Evolutionary conservation across 1,140 invertebrate species (phyloP), one percentile per base, ranked within the genome.

Genomic region (Drosophila kurseongensis): DNA sequence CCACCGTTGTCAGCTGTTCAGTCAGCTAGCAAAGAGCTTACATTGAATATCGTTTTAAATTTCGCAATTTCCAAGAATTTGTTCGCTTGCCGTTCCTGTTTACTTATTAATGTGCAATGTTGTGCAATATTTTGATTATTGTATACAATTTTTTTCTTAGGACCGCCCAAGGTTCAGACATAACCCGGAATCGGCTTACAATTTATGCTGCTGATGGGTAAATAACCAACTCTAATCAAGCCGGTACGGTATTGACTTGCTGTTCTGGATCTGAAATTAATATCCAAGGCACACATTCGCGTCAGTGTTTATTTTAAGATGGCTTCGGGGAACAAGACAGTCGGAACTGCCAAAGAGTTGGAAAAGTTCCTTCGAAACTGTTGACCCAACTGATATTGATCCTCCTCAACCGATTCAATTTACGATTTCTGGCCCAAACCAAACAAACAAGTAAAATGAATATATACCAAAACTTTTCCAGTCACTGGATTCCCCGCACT

Each of bases 101-200:
- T 60, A 51, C 62, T 75, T 84, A 83, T 67, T 79, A 84, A 83
- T 83, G 72, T 83, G 80, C 80, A 83, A 76, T 78, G 72, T 60
- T 58, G 61, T 80, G 80, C 80, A 83, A 82, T 82, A 82, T 79
- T 80, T 80, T 80, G 65, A 84, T 84, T 83, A 76, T 76, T 84
- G 76, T 79, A 67, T 71, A 60, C 61, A 8, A 62, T 71, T 55
- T 73, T 54, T 16, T 13, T 18, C 13, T 16, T 0, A 40, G 35
- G 50, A 47, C 60, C 60, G 60, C 78, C 61, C 80, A 61, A 29
- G 40, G 62, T 56, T 18, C 10, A 27, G 29, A 58, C 23, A 32
- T 35, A n/a, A 14, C 36, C 47, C 2, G 67, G 66, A 36, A 58
- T 72, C 66, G 36, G 29, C 52, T 72, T 72, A 58, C 68, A 72